These are phyloP conservation scores for Piezodorus guildinii DNA, from an alignment of 1,140 invertebrate genomes.

Conservation along the genomic window DNA sequence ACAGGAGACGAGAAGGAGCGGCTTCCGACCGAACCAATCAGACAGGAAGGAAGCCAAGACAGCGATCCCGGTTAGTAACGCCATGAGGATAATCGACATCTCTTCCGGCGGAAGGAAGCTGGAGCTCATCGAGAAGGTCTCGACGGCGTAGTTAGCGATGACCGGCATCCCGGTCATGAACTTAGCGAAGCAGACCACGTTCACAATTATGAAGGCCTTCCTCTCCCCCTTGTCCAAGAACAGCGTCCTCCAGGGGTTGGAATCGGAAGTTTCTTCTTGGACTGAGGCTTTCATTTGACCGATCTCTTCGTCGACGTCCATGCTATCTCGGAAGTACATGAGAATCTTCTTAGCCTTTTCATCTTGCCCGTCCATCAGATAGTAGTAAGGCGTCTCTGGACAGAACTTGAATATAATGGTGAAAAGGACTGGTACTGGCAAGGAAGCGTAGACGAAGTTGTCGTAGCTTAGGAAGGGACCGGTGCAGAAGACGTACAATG, in stretches of 20 bases:
- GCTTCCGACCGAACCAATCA: constrained; percentile 11
- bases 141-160: constrained; percentile 2
- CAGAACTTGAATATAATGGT: constrained; percentile 31
- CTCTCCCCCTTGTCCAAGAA: neutral
- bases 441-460: constrained; percentile 8
- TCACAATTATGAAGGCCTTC: constrained; percentile 2
- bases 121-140: constrained; percentile 6
- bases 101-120: neutral
- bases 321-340: constrained; percentile 45
- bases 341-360: constrained; percentile 50
- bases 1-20: constrained; percentile 8
- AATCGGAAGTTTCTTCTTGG: neutral
- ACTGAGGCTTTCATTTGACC: neutral
- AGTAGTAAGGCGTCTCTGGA: constrained; percentile 69
- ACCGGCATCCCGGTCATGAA: constrained; percentile 8
- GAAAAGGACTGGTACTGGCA: constrained; percentile 30
- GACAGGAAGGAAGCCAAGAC: neutral
- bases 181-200: neutral
- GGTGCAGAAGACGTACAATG: constrained; percentile 50
- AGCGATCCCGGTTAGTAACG: neutral
- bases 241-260: neutral
- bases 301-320: constrained; percentile 10
- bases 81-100: neutral
- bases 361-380: constrained; percentile 45
- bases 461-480: constrained; percentile 31